phyloP scores from a whole-genome alignment of 2,113 vertebrate species.

The Poeciliopsis occidentalis region DNA sequence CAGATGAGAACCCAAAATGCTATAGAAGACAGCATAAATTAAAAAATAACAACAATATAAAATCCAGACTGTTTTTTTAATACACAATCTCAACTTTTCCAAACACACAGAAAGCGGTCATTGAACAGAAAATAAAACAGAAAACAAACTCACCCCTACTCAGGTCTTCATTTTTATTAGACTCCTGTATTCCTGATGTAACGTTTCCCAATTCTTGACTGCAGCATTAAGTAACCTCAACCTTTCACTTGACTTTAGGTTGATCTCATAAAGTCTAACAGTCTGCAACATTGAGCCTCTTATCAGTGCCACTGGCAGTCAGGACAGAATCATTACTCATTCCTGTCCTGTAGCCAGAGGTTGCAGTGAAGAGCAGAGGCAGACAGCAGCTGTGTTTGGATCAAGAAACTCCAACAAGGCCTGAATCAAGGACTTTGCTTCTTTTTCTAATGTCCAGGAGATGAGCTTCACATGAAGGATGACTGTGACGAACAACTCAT shows the following conservation, averaged over 20 bases:
- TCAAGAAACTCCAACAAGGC: conserved; percentile 12
- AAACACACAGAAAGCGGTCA: conserved; percentile 23
- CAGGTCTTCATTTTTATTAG: neutral
- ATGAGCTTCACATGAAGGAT: neutral
- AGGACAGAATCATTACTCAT: conserved; percentile 43
- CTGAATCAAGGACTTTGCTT: conserved; percentile 14
- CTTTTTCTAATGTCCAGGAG: neutral
- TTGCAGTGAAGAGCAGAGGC: conserved; percentile 20
- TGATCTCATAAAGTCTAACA: conserved; percentile 16
- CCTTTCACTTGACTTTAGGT: conserved; percentile 36
- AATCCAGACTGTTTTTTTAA: neutral
- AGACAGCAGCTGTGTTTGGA: conserved; percentile 15
- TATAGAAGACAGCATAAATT: neutral
- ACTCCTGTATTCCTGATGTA: neutral
- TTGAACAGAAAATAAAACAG: neutral
- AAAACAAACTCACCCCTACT: neutral
- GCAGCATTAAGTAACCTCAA: conserved; percentile 17
- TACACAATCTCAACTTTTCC: neutral
- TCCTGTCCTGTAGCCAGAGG: conserved; percentile 49
- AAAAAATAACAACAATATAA: neutral
- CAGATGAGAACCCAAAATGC: neutral
- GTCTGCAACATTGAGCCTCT: conserved; percentile 20
- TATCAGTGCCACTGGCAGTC: conserved; percentile 45
- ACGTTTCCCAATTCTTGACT: neutral
- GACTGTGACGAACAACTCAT: neutral